A percentile compares a stretch with the other conserved stretches of the same genome.
These are phyloP conservation scores for Pandemis cinnamomeana DNA, from an alignment of 2,888 invertebrate species.

Conservation along the genomic window DNA sequence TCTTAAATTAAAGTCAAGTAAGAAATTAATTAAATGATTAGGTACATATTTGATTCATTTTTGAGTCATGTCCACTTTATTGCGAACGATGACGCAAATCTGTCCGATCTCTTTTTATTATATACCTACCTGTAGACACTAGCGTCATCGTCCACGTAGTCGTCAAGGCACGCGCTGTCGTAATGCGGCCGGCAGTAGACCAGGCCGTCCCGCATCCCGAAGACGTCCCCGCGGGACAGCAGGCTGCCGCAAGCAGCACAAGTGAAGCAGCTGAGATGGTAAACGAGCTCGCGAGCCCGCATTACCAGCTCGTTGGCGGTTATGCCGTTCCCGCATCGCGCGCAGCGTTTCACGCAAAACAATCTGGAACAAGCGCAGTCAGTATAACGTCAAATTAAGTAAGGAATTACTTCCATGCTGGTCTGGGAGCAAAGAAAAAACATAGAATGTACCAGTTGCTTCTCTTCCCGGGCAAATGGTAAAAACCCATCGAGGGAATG, in stretches of 20 bases:
- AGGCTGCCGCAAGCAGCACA: constrained; percentile 93
- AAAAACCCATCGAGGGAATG: no score
- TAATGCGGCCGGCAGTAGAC: constrained; percentile 88
- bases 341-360: constrained; percentile 94
- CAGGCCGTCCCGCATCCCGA: constrained; percentile 93
- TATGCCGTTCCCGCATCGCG: constrained; percentile 93
- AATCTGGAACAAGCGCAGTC: constrained; percentile 85
- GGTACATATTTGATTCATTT: no score
- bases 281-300: constrained; percentile 94
- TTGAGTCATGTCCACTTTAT: no score
- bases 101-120: no score
- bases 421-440: no score
- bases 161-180: constrained; percentile 84
- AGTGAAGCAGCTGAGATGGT: constrained; percentile 95
- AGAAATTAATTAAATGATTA: no score
- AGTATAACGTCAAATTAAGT: not conserved
- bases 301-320: constrained; percentile 95
- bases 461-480: no score
- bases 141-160: constrained; percentile 86
- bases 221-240: constrained; percentile 95
- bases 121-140: constrained; percentile 79
- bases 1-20: no score
- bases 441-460: no score
- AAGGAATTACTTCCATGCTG: no score
- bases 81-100: no score